Conservation (phyloP, 2,113 vertebrate species). For the Chascanopsetta lugubris region DNA sequence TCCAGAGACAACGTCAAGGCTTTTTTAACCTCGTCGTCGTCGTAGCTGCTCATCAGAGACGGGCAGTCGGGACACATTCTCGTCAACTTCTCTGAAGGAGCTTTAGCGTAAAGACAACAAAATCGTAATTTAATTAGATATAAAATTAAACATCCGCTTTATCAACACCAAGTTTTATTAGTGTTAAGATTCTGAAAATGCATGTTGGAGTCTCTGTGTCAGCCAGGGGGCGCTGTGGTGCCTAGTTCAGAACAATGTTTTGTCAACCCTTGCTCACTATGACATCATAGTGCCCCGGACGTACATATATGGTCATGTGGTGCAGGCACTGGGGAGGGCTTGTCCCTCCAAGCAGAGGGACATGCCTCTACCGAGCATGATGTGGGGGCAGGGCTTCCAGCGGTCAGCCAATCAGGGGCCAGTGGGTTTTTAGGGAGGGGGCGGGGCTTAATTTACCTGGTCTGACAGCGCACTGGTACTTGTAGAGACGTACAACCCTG, state of each 20-base stretch:
- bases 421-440: not conserved
- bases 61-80: constrained; percentile 70
- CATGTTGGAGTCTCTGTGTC: too few relatives aligned
- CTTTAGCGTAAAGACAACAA: constrained; percentile 42
- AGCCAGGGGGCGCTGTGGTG: too few relatives aligned
- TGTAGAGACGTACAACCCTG: constrained; percentile 77
- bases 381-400: too few relatives aligned
- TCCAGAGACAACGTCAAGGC: constrained; percentile 50
- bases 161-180: too few relatives aligned
- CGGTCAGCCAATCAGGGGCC: not conserved
- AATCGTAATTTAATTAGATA: not conserved
- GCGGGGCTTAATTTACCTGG: constrained; percentile 73
- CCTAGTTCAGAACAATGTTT: too few relatives aligned
- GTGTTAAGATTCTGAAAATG: too few relatives aligned
- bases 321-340: too few relatives aligned
- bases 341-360: too few relatives aligned
- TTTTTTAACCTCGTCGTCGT: constrained; percentile 40
- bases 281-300: too few relatives aligned
- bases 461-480: constrained; percentile 73
- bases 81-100: constrained; percentile 1
- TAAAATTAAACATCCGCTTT: not conserved
- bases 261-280: too few relatives aligned
- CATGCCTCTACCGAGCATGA: too few relatives aligned
- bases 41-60: accelerated
- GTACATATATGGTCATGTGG: too few relatives aligned